phyloP scores from a whole-genome alignment of 2,113 vertebrate species.

The Oenanthe oenanthe region DNA sequence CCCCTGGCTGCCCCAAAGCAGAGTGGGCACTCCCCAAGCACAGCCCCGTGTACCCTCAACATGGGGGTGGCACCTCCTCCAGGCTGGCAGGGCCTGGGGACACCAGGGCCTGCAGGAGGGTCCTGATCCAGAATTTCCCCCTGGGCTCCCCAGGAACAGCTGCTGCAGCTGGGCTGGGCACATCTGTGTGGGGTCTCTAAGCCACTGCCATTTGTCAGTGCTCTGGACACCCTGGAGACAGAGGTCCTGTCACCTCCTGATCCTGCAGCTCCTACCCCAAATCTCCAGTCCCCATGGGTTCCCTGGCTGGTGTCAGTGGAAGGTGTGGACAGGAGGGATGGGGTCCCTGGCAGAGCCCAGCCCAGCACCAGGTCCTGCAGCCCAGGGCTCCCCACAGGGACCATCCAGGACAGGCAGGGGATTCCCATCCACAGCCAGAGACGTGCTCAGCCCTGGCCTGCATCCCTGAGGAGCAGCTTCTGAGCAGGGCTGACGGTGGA shows the following conservation, averaged over 20 bases:
- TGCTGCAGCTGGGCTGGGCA: accelerated
- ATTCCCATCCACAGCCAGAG: not conserved
- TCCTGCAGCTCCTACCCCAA: not conserved
- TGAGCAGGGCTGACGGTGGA: not conserved
- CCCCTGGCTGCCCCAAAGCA: not conserved
- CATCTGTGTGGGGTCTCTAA: accelerated
- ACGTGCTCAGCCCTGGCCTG: not conserved
- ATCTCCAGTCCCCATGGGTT: not conserved
- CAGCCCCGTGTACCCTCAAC: not conserved
- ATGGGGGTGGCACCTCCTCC: not conserved
- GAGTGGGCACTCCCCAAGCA: accelerated
- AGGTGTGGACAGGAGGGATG: not conserved
- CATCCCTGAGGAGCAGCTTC: not conserved
- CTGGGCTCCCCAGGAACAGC: not conserved
- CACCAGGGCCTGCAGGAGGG: accelerated
- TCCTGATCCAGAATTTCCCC: accelerated
- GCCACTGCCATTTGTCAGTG: not conserved
- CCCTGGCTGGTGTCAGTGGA: not conserved
- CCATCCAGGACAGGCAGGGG: accelerated
- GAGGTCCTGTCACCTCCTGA: not conserved
- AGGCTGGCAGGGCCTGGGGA: not conserved
- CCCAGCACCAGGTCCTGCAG: not conserved
- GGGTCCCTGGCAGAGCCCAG: not conserved
- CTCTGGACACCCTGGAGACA: not conserved
- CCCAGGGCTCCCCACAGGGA: not conserved